Base-by-base conservation (phyloP, 2,888 invertebrate species). In the Rhagonycha lutea region DNA sequence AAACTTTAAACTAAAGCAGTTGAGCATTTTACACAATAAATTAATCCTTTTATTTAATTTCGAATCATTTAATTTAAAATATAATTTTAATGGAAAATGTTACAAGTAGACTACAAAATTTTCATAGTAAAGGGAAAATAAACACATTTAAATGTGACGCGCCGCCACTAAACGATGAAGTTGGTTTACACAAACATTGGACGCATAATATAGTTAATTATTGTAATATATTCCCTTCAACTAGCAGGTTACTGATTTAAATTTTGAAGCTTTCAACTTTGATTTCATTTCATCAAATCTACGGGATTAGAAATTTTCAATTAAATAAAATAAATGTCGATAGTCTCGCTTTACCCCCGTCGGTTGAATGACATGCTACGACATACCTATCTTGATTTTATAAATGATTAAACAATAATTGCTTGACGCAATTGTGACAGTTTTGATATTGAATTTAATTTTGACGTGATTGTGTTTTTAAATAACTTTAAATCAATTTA, bases 331-430 rank as follows among this genome's bases (percentile, higher is more conserved):
- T 47, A n/a, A 47, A 47, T 47, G n/a, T 47, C 47, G 47, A 47
- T 47, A 32, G 47, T 47, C n/a, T n/a, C n/a, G 47, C 47, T 47
- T 47, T 47, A n/a, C 47, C n/a, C 32, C n/a, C 24, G 60, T 69
- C 61, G 14, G 14, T 61, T 26, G n/a, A 24, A 23, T 69, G n/a
- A 61, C 61, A 60, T 24, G 60, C 24, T 69, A 12, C 18, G 62
- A 29, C 14, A 32, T 65, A 65, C 65, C 65, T 71, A 65, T 71
- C 65, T 71, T 65, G 71, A 63, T 32, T 71, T 71, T 32, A n/a
- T 47, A 71, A 65, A 28, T 63, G 14, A 18, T 65, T 60, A 5
- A 29, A 71, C 23, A 71, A 62, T 28, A 65, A 65, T 47, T 23
- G n/a, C 47, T 65, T 71, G 65, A 71, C 65, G 47, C 32, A 32